Conservation (phyloP, 1,140 invertebrate species). For the Pygmarrhopalites habei region DNA sequence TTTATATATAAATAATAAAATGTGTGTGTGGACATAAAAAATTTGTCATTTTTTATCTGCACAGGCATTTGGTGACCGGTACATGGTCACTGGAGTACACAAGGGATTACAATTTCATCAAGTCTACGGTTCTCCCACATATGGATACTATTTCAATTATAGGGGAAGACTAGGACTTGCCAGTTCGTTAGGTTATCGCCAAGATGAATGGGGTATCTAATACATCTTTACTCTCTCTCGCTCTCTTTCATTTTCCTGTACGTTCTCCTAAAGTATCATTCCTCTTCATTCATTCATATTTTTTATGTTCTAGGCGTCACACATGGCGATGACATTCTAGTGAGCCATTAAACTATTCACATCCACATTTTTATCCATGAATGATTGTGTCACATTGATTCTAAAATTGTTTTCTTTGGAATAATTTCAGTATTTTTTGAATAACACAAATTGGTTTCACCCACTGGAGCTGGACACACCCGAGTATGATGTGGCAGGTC, state of each 20-base stretch:
- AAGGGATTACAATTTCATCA: conserved; percentile 11
- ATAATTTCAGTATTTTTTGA: conserved; percentile 14
- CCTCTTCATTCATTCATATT: no score
- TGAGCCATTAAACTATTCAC: neutral
- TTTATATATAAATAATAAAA: no score
- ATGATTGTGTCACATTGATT: neutral
- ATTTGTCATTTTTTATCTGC: no score
- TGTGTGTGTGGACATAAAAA: no score
- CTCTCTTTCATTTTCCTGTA: neutral
- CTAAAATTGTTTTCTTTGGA: neutral
- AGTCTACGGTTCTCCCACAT: neutral
- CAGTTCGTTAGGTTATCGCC: neutral
- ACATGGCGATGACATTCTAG: conserved; percentile 23
- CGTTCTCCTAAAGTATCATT: no score
- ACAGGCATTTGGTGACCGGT: conserved; percentile 13
- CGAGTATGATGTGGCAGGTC: conserved; percentile 16
- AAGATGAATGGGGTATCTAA: conserved; percentile 14
- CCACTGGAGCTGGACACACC: conserved; percentile 10
- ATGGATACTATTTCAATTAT: conserved; percentile 12
- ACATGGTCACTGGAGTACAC: conserved; percentile 12
- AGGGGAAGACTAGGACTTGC: conserved; percentile 5
- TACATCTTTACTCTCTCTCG: neutral
- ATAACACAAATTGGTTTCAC: conserved; percentile 21
- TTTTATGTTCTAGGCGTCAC: no score
- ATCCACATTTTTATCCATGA: neutral